A percentile compares a stretch with the other conserved stretches of the same genome.
Conservation (phyloP, 2,888 invertebrate genomes). For the Aromia moschata region DNA sequence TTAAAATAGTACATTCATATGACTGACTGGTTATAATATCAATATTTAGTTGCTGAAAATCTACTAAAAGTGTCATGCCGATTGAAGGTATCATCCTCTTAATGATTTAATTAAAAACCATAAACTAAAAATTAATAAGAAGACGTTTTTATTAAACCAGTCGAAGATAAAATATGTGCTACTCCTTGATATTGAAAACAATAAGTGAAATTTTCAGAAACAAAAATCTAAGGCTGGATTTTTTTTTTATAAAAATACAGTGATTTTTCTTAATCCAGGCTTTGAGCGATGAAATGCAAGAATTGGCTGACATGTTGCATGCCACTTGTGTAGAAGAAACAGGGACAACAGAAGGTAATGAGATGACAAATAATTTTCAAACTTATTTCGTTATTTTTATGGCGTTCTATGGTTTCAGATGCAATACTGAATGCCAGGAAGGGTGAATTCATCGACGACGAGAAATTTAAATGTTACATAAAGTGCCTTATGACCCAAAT, state of each 20-base stretch:
- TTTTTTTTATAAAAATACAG: too few species aligned
- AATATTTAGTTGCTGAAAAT: too few species aligned
- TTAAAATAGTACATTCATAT: too few species aligned
- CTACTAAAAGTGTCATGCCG: too few species aligned
- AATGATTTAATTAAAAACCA: too few species aligned
- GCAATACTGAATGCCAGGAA: constrained; percentile 49
- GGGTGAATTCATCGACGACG: constrained; percentile 56
- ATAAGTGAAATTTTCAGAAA: neutral
- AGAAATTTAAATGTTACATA: constrained; percentile 58
- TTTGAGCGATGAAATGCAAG: constrained; percentile 52
- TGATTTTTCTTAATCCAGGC: constrained; percentile 29
- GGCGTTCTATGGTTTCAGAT: constrained; percentile 40
- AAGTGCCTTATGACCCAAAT: constrained; percentile 55
- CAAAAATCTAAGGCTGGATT: too few species aligned
- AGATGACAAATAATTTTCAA: neutral
- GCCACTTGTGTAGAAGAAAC: constrained; percentile 54
- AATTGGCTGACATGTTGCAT: constrained; percentile 55
- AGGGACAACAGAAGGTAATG: constrained; percentile 53
- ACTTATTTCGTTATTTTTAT: neutral
- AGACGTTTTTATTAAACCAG: neutral
- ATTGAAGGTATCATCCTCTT: too few species aligned
- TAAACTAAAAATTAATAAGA: neutral
- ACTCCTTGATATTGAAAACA: neutral
- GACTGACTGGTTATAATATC: too few species aligned
- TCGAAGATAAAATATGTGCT: neutral